These are phyloP conservation scores for Anser brachyrhynchus DNA, from an alignment of 2,113 vertebrate genomes.

Conservation along the genomic window DNA sequence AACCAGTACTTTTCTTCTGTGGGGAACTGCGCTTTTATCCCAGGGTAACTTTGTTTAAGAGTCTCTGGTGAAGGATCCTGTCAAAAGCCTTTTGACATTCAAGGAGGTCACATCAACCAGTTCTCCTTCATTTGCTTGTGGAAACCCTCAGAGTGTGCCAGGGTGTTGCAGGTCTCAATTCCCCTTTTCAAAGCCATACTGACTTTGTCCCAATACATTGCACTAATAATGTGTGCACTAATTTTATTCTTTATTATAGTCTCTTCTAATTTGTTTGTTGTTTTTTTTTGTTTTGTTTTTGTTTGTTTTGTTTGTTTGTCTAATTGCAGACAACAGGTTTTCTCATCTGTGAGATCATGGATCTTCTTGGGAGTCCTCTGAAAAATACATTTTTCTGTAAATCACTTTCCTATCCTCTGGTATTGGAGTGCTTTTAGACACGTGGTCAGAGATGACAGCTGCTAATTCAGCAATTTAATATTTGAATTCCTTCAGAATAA, in stretches of 20 bases:
- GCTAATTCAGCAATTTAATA: background rate
- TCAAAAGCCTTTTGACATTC: background rate
- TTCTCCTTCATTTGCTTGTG: background rate
- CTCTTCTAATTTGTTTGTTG: background rate
- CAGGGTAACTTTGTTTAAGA: background rate
- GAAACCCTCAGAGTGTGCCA: background rate
- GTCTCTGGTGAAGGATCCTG: background rate
- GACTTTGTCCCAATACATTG: background rate
- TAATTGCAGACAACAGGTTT: background rate
- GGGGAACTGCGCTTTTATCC: background rate
- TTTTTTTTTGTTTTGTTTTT: too few species aligned
- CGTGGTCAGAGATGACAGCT: background rate
- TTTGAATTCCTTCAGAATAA: background rate
- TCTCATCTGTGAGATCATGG: background rate
- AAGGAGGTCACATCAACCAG: background rate
- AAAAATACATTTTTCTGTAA: background rate
- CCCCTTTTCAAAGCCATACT: background rate
- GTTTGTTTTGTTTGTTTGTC: background rate
- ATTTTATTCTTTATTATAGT: background rate
- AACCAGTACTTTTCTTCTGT: background rate
- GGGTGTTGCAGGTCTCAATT: background rate
- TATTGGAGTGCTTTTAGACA: background rate
- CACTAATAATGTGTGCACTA: fast-evolving
- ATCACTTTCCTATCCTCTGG: background rate
- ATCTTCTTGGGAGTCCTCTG: background rate